Conservation (phyloP, 2,113 vertebrate genomes). For the Entomyzon cyanotis region DNA sequence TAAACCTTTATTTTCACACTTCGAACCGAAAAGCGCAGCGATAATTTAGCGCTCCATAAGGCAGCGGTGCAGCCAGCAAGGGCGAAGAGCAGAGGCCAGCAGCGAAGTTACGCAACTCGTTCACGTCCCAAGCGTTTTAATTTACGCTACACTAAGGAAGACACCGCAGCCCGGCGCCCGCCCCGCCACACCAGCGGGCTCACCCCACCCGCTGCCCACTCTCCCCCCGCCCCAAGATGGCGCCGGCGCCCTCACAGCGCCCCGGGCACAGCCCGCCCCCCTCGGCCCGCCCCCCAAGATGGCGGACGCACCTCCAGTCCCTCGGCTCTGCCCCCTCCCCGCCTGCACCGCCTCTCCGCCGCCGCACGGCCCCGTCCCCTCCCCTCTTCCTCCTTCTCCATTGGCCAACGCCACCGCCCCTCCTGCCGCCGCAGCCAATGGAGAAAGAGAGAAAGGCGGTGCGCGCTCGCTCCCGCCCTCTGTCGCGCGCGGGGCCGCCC, state of each 20-base stretch:
- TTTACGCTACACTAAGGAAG: too few relatives aligned
- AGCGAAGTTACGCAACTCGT: background rate
- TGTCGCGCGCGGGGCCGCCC: too few relatives aligned
- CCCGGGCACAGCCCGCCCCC: too few relatives aligned
- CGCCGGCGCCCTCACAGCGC: background rate
- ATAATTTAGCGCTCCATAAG: accelerated
- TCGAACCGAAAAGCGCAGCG: background rate
- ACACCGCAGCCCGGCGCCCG: accelerated
- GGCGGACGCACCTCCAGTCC: background rate
- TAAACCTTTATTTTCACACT: background rate
- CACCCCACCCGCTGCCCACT: background rate
- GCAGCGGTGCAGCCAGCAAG: background rate
- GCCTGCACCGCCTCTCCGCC: background rate
- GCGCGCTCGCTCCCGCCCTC: too few relatives aligned
- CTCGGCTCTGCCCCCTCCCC: background rate
- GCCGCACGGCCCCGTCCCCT: too few relatives aligned
- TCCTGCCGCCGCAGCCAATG: background rate
- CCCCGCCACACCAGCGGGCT: accelerated
- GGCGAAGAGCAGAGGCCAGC: accelerated
- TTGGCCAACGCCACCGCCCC: accelerated
- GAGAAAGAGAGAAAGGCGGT: accelerated
- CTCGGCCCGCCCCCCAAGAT: background rate
- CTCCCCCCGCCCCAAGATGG: background rate
- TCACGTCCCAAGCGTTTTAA: background rate
- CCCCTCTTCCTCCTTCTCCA: background rate